Conservation (phyloP, 1,140 invertebrate species). For the Pachyrhynchus sulphureomaculatus region DNA sequence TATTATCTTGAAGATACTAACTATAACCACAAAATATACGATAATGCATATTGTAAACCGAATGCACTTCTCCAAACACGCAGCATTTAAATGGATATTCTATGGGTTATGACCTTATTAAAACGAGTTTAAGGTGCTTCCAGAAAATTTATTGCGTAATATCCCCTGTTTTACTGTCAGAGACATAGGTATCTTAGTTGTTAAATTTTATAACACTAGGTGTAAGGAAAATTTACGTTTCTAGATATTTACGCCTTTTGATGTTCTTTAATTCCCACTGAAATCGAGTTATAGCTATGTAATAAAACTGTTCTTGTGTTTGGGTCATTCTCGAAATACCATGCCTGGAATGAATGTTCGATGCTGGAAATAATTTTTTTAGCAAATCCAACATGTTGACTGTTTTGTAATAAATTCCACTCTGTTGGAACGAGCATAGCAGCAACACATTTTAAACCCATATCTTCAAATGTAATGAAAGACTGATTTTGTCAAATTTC, state of each 20-base stretch:
- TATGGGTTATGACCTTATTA: slow-evolving; percentile 19
- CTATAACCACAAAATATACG: background rate
- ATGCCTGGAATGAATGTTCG: no score
- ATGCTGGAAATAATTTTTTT: no score
- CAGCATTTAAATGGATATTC: slow-evolving; percentile 7
- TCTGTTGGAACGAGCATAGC: no score
- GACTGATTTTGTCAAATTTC: no score
- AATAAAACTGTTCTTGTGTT: no score
- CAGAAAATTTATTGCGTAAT: slow-evolving; percentile 21
- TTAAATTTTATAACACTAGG: slow-evolving; percentile 24
- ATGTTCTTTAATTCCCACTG: slow-evolving; percentile 5
- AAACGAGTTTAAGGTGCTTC: slow-evolving; percentile 12
- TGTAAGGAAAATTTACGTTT: slow-evolving; percentile 24
- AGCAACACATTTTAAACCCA: no score
- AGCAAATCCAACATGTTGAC: no score
- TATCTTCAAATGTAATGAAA: no score
- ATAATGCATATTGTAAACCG: no score
- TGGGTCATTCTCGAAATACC: no score
- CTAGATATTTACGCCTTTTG: slow-evolving; percentile 17
- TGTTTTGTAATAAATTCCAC: no score
- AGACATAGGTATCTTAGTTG: slow-evolving; percentile 25
- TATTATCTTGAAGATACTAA: slow-evolving; percentile 11
- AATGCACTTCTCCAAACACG: background rate
- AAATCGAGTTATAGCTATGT: background rate
- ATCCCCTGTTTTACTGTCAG: slow-evolving; percentile 21